Evolutionary conservation across 2,113 vertebrate genomes (phyloP).

Genomic region (Dendrocopos noguchii): DNA sequence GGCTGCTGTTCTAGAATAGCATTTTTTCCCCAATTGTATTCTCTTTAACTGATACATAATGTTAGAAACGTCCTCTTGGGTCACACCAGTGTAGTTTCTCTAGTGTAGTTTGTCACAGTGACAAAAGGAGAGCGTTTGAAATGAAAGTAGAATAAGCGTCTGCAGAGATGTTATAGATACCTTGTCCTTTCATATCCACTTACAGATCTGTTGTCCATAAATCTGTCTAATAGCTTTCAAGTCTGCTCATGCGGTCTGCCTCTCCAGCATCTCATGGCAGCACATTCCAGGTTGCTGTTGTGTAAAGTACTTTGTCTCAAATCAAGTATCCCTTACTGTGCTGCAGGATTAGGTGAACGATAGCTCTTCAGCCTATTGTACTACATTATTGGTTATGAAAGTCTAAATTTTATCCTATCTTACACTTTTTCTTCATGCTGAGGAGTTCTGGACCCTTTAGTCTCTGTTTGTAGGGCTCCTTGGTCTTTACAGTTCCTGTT

Average conservation of each 20-base stretch:
- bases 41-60: background rate
- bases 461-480: background rate
- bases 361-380: background rate
- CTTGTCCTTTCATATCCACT: background rate
- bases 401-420: background rate
- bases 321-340: background rate
- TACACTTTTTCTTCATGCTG: background rate
- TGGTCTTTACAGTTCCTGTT: background rate
- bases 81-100: background rate
- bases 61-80: background rate
- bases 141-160: background rate
- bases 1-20: background rate
- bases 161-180: background rate
- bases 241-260: background rate
- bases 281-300: background rate
- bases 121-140: background rate
- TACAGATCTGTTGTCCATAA: background rate
- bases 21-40: rapidly evolving
- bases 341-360: background rate
- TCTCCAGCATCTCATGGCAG: background rate
- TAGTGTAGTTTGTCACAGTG: background rate
- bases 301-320: background rate
- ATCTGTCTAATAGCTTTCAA: background rate
- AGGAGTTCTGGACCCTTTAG: background rate
- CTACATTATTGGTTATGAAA: background rate